phyloP scores from a whole-genome alignment of 1,140 invertebrate species.

The Cataglyphis hispanica region DNA sequence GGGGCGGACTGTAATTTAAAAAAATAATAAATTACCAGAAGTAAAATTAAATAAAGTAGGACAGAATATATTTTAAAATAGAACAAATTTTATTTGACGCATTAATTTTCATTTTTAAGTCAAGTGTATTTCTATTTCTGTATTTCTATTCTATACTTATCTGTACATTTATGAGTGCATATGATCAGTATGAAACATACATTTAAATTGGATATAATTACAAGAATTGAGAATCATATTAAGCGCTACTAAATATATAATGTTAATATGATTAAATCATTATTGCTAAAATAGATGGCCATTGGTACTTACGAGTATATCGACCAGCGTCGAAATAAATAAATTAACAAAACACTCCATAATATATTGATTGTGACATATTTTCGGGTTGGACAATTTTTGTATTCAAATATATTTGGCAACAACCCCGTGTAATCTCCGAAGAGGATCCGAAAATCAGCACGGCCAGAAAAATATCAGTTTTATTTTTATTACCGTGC shows the following conservation, averaged over 20 bases:
- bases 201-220: not conserved
- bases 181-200: not conserved
- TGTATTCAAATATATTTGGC: not conserved
- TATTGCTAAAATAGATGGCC: not conserved
- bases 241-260: not conserved
- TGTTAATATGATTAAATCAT: not conserved
- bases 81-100: not conserved
- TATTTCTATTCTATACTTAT: not conserved
- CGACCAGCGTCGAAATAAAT: constrained; percentile 1
- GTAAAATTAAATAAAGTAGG: not conserved
- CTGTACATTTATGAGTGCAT: not conserved
- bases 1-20: not conserved
- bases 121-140: not conserved
- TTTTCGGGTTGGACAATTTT: constrained; percentile 7
- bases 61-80: not conserved
- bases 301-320: not conserved
- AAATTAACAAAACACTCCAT: not conserved
- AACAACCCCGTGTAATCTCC: not conserved
- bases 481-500: constrained; percentile 3
- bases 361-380: not conserved
- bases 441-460: not conserved
- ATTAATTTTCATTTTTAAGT: not conserved
- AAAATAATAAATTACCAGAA: not conserved
- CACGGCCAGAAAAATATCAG: constrained; percentile 16
- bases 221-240: not conserved